phyloP scores from a whole-genome alignment of 2,113 vertebrate genomes.

The Petrocephalus microphthalmus region DNA sequence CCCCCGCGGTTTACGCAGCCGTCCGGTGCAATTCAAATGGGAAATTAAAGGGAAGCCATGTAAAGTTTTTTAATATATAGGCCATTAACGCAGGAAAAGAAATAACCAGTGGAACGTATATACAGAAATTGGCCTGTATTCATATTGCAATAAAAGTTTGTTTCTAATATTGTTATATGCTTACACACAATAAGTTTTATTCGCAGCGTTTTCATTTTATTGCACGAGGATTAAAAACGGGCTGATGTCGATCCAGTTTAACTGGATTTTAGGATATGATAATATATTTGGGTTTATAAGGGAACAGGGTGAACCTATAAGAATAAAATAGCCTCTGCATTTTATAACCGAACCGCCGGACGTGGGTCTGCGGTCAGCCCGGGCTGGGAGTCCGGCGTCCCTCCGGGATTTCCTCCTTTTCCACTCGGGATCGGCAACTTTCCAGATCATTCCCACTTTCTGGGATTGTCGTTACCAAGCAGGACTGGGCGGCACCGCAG shows the following conservation, averaged over 20 bases:
- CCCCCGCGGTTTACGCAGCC: neutral
- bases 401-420: neutral
- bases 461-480: neutral
- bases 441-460: neutral
- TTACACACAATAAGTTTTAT: neutral
- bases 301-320: neutral
- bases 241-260: neutral
- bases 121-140: neutral
- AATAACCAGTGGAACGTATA: neutral
- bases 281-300: neutral
- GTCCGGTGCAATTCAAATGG: neutral
- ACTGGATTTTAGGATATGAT: neutral
- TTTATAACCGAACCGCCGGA: neutral
- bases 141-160: neutral
- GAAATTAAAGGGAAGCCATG: neutral
- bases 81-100: neutral
- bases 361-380: neutral
- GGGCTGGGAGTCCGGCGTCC: neutral
- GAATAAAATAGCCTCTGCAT: neutral
- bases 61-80: neutral
- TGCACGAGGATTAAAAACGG: neutral
- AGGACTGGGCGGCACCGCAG: constrained; percentile 18
- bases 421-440: neutral
- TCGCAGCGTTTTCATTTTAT: neutral
- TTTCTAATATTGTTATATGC: neutral